Evolutionary conservation across 2,797 vertebrate genomes (phyloP).

Genomic region (Poeciliopsis paucimaculata): DNA sequence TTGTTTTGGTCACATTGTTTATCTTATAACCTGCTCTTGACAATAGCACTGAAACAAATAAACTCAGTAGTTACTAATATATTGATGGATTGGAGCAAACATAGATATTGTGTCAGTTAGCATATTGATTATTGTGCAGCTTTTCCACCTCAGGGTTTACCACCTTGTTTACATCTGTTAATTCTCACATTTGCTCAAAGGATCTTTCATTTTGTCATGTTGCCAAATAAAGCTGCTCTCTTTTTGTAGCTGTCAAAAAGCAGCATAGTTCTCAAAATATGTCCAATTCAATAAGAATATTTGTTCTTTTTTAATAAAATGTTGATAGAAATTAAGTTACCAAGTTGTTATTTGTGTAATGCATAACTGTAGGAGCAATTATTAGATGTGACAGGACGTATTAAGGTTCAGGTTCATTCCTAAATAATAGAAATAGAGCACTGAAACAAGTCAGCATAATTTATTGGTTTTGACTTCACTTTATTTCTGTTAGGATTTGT

Average conservation of each 20-base stretch:
- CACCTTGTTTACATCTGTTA: not conserved
- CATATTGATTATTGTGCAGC: not conserved
- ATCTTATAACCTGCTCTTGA: not conserved
- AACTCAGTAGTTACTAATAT: not conserved
- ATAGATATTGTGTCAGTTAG: not conserved
- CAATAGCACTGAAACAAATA: not conserved
- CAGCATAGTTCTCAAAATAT: not conserved
- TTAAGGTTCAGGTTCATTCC: not conserved
- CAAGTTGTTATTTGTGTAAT: not conserved
- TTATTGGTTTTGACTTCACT: not conserved
- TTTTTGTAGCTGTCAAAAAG: not conserved
- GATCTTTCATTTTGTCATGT: not conserved
- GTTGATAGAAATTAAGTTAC: not conserved
- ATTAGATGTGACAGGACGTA: not conserved
- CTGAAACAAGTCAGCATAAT: not conserved
- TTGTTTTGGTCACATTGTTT: not conserved
- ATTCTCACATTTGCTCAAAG: not conserved
- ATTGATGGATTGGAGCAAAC: not conserved
- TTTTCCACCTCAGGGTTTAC: not conserved
- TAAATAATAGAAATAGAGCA: not conserved
- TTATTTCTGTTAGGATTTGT: not conserved
- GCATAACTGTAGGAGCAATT: not conserved
- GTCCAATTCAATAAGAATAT: not conserved
- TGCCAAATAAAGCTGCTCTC: not conserved
- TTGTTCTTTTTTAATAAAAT: not conserved